phyloP scores from a whole-genome alignment of 2,113 vertebrate species.

The Macaca nemestrina region DNA sequence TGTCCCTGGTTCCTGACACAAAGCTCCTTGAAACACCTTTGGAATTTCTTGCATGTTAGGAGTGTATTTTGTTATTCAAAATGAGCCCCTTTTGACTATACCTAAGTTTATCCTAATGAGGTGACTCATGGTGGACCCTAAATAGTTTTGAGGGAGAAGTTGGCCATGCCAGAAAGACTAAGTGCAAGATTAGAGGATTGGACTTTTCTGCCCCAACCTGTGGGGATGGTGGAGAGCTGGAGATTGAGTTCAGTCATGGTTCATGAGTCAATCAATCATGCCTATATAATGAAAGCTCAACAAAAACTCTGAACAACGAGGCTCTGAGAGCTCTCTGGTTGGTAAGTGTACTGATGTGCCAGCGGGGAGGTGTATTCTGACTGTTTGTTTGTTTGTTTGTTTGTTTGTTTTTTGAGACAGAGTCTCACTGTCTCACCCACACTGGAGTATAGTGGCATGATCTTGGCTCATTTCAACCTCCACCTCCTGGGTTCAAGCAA shows the following conservation, averaged over 20 bases:
- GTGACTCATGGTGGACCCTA: not conserved
- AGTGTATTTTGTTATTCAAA: not conserved
- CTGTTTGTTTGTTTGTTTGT: too few relatives aligned
- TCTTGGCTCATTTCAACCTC: too few relatives aligned
- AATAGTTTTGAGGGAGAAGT: not conserved
- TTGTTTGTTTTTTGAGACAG: too few relatives aligned
- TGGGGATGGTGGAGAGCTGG: not conserved
- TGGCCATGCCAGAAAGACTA: not conserved
- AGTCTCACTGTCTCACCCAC: too few relatives aligned
- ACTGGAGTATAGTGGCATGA: too few relatives aligned
- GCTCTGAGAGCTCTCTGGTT: not conserved
- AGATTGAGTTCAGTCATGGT: not conserved
- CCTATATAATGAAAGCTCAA: too few relatives aligned
- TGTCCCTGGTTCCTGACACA: not conserved
- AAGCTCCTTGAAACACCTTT: not conserved
- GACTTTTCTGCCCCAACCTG: not conserved
- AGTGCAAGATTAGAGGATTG: not conserved
- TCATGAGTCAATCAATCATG: not conserved
- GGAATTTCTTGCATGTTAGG: not conserved
- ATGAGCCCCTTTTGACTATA: not conserved
- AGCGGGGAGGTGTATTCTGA: rapidly evolving
- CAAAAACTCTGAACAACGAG: not conserved
- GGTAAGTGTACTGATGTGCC: too few relatives aligned
- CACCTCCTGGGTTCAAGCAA: too few relatives aligned
- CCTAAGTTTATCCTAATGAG: not conserved